Evolutionary conservation across 2,113 vertebrate species (phyloP).

Genomic region (Taurulus bubalis): DNA sequence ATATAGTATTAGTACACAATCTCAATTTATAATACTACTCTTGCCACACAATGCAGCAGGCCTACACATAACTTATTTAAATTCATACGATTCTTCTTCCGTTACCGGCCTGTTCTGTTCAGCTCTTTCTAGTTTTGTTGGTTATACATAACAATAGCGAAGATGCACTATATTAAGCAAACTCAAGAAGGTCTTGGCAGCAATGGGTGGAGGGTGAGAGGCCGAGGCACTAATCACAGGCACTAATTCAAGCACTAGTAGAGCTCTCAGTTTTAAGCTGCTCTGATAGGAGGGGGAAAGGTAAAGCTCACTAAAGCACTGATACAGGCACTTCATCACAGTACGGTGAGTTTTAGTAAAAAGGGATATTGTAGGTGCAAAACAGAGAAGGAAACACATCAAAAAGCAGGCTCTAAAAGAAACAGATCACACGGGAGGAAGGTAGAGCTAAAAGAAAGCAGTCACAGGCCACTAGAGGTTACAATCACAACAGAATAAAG

Average conservation of each 20-base stretch:
- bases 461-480: constrained; percentile 60
- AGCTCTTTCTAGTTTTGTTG: constrained; percentile 6
- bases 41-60: constrained; percentile 53
- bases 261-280: constrained; percentile 72
- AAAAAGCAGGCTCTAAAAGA: constrained; percentile 66
- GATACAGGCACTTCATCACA: constrained; percentile 72
- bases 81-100: background rate
- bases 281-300: constrained; percentile 82
- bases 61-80: constrained; percentile 35
- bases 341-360: constrained; percentile 41
- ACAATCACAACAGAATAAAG: constrained; percentile 54
- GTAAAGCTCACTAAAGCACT: constrained; percentile 85
- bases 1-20: background rate
- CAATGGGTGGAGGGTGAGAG: constrained; percentile 4
- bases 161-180: constrained; percentile 7
- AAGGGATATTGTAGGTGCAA: constrained; percentile 42
- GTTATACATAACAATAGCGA: constrained; percentile 27
- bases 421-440: constrained; percentile 61
- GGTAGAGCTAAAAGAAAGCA: constrained; percentile 53
- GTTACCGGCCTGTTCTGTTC: background rate
- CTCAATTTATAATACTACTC: constrained; percentile 9
- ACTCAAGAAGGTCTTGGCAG: constrained; percentile 21
- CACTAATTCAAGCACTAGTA: constrained; percentile 68
- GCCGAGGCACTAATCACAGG: constrained; percentile 63
- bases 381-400: constrained; percentile 53